Evolutionary conservation across 2,888 invertebrate genomes (phyloP).

Genomic region (Mamestra brassicae): DNA sequence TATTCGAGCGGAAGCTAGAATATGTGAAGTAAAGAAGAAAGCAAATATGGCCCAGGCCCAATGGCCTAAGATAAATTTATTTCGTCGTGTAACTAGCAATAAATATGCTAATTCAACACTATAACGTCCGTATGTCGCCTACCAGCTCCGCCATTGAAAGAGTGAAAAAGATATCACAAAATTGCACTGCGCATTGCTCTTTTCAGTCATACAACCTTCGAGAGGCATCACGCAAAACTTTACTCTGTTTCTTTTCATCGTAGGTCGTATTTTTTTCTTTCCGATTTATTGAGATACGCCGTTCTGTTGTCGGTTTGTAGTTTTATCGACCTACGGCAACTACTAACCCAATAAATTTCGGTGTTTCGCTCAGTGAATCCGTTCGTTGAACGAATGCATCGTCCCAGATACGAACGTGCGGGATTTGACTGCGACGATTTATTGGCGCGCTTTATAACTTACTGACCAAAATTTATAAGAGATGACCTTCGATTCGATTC

Average conservation of each 20-base stretch:
- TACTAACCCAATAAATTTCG: slow-evolving; percentile 91
- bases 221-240: slow-evolving; percentile 80
- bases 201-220: slow-evolving; percentile 87
- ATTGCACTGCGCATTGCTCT: slow-evolving; percentile 90
- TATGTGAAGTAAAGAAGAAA: slow-evolving; percentile 75
- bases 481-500: slow-evolving; percentile 42
- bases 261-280: slow-evolving; percentile 85
- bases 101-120: slow-evolving; percentile 90
- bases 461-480: slow-evolving; percentile 66
- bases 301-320: slow-evolving; percentile 80
- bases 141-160: slow-evolving; percentile 85
- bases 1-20: slow-evolving; percentile 74
- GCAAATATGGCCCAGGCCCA: slow-evolving; percentile 81
- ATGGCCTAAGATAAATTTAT: slow-evolving; percentile 88
- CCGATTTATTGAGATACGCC: slow-evolving; percentile 83
- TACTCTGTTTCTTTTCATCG: slow-evolving; percentile 82
- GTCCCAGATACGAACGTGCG: slow-evolving; percentile 88
- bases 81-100: slow-evolving; percentile 88
- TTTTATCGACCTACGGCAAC: slow-evolving; percentile 91
- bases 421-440: slow-evolving; percentile 84
- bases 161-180: slow-evolving; percentile 90
- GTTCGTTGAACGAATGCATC: slow-evolving; percentile 89
- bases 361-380: slow-evolving; percentile 90
- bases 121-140: slow-evolving; percentile 90
- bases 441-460: slow-evolving; percentile 74